Base-by-base conservation (phyloP, 2,888 invertebrate genomes). In the Rhyacophila evoluta region DNA sequence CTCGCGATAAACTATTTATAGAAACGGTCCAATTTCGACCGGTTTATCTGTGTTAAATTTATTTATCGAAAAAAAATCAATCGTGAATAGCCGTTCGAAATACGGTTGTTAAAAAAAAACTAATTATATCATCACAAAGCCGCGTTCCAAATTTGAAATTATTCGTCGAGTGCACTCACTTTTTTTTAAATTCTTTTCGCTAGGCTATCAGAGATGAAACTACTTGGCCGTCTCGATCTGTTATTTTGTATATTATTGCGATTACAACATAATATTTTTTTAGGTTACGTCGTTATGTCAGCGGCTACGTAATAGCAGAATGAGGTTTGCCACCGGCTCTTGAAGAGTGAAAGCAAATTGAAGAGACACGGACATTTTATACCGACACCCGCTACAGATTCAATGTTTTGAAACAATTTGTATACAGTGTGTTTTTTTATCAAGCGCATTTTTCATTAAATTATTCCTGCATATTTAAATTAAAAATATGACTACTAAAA, bases 401-500 rank as follows among this genome's bases (percentile, higher is more conserved):
- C 2, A 55, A 55, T 55, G 55, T 55, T 55, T 55, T 15, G 55
- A 55, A 55, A 55, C 55, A 1, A 8, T 55, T 55, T 2, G 6
- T 12, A 2, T 12, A 55, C 15, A 15, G 41, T 4, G 6, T 6
- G 29, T 81, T 72, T 80, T 78, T 81, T 82, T 72, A 80, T 78
- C 71, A 78, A 79, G 69, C 78, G 70, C 75, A 70, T 71, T 74
- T 70, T 55, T 67, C 28, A 75, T 72, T 55, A 38, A 69, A 33
- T 6, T 4, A 33, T 33, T 33, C 29, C 29, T 6, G 29, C 29
- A 6, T 6, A 33, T 33, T 33, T 33, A 79, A 41, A 15, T 11
- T 78, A 28, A 72, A 75, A n/a, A n/a, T n/a, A n/a, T 80, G 82
- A 82, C 81, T 72, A 25, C 79, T 82, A 82, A 79, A 80, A 68